Evolutionary conservation across 1,140 invertebrate species (phyloP), one percentile per base, ranked within the genome.

Genomic region (Tetranychus cinnabarinus): DNA sequence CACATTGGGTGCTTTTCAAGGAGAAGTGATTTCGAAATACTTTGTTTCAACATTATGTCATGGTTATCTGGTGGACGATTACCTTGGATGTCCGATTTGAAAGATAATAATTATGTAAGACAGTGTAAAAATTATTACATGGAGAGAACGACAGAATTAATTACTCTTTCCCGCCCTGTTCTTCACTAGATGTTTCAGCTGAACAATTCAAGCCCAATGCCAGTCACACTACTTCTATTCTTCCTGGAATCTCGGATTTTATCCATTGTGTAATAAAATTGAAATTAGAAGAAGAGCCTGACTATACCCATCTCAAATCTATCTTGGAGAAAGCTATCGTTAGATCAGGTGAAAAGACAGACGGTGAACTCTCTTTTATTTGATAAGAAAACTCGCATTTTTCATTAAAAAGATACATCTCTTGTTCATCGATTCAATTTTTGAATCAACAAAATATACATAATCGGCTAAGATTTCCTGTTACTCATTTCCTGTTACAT

Each of bases 21-120:
- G 64, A 78, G 92, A 72, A 89, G 88, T 56, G 93, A 97, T 75
- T 72, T 97, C 55, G 91, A 97, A 76, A 90, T 88, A 61, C 76
- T 97, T 52, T 91, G 86, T 1, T 97, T 90, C 67, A 97, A 96
- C 75, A 75, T 97, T 67, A 72, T 97, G 7, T 88, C 91, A 69
- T 97, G 92, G 93, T 72, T 92, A 4, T 85, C 84, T 68, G 85
- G 87, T 23, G 86, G 87, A 15, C 79, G 76, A 67, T 75, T 97
- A 61, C 92, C 92, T 0, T 97, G 91, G 92, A 82, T 80, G 69
- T 81, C 82, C 66, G 78, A 82, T 61, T 68, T 80, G 48, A 78
- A 80, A 62, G 79, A 87, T 74, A 81, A 82, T 34, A 82, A 86
- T 67, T 75, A 82, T 67, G 83, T 90, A 46, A 81, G 85, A 66